Conservation (phyloP, 1,140 invertebrate genomes). For the Papilio polyxenes region DNA sequence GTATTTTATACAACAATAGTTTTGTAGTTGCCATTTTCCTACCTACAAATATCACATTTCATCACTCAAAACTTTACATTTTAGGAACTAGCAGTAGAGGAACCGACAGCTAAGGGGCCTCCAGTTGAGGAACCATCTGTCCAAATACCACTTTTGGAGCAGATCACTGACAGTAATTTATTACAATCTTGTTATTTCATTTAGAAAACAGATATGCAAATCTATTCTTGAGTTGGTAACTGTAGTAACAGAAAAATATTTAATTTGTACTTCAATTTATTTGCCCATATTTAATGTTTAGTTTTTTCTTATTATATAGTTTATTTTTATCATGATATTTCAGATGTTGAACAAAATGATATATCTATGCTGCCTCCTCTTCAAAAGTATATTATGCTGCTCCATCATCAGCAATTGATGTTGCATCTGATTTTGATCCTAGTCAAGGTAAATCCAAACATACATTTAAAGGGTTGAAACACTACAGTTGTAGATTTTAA, state of each 20-base stretch:
- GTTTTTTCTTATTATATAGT: too few species aligned
- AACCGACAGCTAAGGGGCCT: neutral
- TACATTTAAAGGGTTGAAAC: conserved; percentile 13
- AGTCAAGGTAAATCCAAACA: conserved; percentile 17
- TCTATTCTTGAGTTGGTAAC: too few species aligned
- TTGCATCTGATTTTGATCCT: conserved; percentile 22
- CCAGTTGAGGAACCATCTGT: conserved; percentile 9
- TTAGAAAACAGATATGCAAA: neutral
- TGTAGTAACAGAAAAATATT: too few species aligned
- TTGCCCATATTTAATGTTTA: too few species aligned
- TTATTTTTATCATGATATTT: neutral
- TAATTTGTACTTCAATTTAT: too few species aligned
- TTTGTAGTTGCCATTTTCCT: too few species aligned
- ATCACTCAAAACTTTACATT: too few species aligned
- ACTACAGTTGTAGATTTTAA: neutral
- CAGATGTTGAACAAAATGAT: neutral
- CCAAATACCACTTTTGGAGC: neutral
- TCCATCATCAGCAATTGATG: conserved; percentile 11
- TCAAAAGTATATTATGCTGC: neutral
- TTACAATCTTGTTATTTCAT: neutral
- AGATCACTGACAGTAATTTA: neutral
- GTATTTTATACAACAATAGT: too few species aligned
- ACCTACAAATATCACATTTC: too few species aligned
- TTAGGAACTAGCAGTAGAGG: neutral
- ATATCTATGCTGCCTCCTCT: neutral